Percentiles rank a stretch among this genome's conserved stretches.
Conservation (phyloP, 2,888 invertebrate genomes). For the Quadriops clusia region DNA sequence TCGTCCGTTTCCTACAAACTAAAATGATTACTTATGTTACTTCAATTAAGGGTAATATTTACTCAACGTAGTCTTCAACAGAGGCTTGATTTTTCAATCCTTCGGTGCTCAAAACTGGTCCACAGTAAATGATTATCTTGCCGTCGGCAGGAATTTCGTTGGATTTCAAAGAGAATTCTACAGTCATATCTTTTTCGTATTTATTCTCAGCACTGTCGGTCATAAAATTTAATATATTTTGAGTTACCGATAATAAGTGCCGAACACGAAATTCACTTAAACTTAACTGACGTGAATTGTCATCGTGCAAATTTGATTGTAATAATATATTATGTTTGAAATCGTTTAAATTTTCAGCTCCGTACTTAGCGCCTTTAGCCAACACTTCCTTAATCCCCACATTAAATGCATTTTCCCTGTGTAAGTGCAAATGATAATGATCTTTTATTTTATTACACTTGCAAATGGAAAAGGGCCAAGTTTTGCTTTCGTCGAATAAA, state of each 20-base stretch:
- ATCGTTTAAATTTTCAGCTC: conserved; percentile 13
- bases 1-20: conserved; percentile 42
- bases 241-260: conserved; percentile 30
- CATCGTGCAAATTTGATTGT: conserved; percentile 22
- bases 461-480: conserved; percentile 40
- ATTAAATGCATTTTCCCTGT: conserved; percentile 31
- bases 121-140: conserved; percentile 39
- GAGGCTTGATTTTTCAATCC: conserved; percentile 40
- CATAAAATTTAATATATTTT: conserved; percentile 32
- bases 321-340: too few species aligned
- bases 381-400: conserved; percentile 26
- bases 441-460: conserved; percentile 35
- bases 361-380: conserved; percentile 12
- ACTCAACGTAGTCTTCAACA: conserved; percentile 44
- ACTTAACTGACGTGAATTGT: conserved; percentile 28
- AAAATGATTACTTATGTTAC: background rate
- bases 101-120: conserved; percentile 46
- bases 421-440: conserved; percentile 43
- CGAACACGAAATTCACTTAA: conserved; percentile 31
- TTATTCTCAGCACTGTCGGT: conserved; percentile 27
- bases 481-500: conserved; percentile 36
- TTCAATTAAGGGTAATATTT: conserved; percentile 13
- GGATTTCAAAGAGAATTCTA: conserved; percentile 36
- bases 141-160: conserved; percentile 21
- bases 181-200: conserved; percentile 27